These are phyloP conservation scores for Baronia brevicornis DNA, from an alignment of 2,888 invertebrate genomes.

Conservation along the genomic window DNA sequence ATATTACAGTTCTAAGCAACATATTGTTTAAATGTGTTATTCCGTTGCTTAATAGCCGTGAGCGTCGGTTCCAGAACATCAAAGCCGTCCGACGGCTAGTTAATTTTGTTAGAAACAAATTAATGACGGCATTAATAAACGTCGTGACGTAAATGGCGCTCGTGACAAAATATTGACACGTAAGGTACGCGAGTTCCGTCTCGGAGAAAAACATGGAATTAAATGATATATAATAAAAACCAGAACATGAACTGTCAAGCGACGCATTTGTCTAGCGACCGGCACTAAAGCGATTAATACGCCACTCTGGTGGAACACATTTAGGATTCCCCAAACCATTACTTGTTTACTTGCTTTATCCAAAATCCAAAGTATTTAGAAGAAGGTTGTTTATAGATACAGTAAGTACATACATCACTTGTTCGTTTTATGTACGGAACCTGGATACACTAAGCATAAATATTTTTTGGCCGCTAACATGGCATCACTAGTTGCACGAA, in stretches of 20 bases:
- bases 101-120: slow-evolving; percentile 67
- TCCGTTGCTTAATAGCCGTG: slow-evolving; percentile 25
- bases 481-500: too few relatives aligned
- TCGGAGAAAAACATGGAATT: slow-evolving; percentile 49
- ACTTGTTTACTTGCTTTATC: slow-evolving; percentile 13
- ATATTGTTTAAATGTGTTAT: slow-evolving; percentile 39
- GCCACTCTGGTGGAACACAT: slow-evolving; percentile 31
- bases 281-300: slow-evolving; percentile 62
- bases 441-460: too few relatives aligned
- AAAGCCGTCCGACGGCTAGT: slow-evolving; percentile 48
- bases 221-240: slow-evolving; percentile 44
- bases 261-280: slow-evolving; percentile 57
- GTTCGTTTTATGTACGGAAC: too few relatives aligned
- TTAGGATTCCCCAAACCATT: slow-evolving; percentile 33
- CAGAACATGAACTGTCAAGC: slow-evolving; percentile 52
- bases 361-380: too few relatives aligned
- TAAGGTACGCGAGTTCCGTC: slow-evolving; percentile 13
- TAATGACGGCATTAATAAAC: slow-evolving; percentile 65
- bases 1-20: slow-evolving; percentile 20
- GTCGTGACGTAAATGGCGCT: slow-evolving; percentile 57
- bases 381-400: too few relatives aligned
- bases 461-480: too few relatives aligned
- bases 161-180: slow-evolving; percentile 75
- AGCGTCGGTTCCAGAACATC: slow-evolving; percentile 48
- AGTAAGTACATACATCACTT: too few relatives aligned